A percentile compares a stretch with the other conserved stretches of the same genome.
phyloP scores from a whole-genome alignment of 2,113 vertebrate species.

The Megaceryle torquata region DNA sequence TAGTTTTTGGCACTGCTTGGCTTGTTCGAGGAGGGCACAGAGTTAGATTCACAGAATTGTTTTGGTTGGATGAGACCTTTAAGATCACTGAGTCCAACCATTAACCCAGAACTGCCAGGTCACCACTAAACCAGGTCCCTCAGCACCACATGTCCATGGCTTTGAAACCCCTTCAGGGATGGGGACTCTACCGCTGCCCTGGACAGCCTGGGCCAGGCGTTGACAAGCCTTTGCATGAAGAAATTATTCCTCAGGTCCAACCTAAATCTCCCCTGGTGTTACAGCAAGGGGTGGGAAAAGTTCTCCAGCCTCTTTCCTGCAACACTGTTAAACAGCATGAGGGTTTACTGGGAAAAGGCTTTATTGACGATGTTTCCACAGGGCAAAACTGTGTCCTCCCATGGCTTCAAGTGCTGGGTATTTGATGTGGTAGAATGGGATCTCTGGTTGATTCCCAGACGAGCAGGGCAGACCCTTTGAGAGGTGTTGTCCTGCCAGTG shows the following conservation, averaged over 20 bases:
- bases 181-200: not conserved
- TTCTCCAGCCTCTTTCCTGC: not conserved
- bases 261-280: not conserved
- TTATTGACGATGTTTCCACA: not conserved
- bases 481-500: rapidly evolving
- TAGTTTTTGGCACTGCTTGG: not conserved
- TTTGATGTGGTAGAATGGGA: not conserved
- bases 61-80: not conserved
- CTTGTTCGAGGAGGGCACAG: rapidly evolving
- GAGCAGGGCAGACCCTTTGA: not conserved
- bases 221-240: not conserved
- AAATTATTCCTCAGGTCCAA: not conserved
- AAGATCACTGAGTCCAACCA: not conserved
- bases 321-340: not conserved
- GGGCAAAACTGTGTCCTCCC: not conserved
- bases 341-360: not conserved
- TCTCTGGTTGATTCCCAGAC: not conserved
- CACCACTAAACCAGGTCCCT: not conserved
- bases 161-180: not conserved
- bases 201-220: not conserved
- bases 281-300: not conserved
- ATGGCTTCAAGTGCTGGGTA: rapidly evolving
- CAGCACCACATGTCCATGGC: not conserved
- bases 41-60: not conserved
- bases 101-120: not conserved